These are phyloP conservation scores for Dendronephthya gigantea DNA, from an alignment of 64 coral and sea anemone genomes.

Conservation along the genomic window DNA sequence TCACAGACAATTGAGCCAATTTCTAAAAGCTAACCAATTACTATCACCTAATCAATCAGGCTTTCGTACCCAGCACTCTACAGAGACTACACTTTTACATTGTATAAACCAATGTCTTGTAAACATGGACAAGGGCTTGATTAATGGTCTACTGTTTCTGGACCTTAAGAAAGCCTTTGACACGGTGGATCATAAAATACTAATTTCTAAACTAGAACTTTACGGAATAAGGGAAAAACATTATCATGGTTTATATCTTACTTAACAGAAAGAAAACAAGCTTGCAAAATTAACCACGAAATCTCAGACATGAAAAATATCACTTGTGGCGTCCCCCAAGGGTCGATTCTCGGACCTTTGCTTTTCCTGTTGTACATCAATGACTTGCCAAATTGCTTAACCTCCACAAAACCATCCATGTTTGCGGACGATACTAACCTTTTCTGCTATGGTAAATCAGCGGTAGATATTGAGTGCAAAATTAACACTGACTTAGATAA, in stretches of 20 bases:
- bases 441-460: not conserved
- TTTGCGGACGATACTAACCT: conserved; percentile 41
- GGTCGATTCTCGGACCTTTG: conserved; percentile 11
- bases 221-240: not conserved
- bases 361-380: not conserved
- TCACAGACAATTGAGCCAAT: too few species aligned
- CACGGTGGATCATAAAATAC: not conserved
- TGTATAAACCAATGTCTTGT: too few species aligned
- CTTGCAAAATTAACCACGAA: too few species aligned
- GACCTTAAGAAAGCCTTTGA: conserved; percentile 2
- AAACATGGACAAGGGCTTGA: not conserved
- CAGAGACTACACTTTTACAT: too few species aligned
- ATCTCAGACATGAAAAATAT: not conserved
- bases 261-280: too few species aligned
- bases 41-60: too few species aligned
- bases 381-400: conserved; percentile 27
- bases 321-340: conserved; percentile 10
- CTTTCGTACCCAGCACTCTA: too few species aligned
- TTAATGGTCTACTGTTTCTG: not conserved
- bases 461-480: not conserved
- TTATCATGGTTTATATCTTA: not conserved
- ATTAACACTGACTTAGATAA: conserved; percentile 24
- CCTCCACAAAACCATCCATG: conserved; percentile 5
- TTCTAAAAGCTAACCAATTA: too few species aligned
- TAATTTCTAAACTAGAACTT: not conserved